These are phyloP conservation scores for Meiosimyza platycephala DNA, from an alignment of 2,888 invertebrate species.

Conservation along the genomic window DNA sequence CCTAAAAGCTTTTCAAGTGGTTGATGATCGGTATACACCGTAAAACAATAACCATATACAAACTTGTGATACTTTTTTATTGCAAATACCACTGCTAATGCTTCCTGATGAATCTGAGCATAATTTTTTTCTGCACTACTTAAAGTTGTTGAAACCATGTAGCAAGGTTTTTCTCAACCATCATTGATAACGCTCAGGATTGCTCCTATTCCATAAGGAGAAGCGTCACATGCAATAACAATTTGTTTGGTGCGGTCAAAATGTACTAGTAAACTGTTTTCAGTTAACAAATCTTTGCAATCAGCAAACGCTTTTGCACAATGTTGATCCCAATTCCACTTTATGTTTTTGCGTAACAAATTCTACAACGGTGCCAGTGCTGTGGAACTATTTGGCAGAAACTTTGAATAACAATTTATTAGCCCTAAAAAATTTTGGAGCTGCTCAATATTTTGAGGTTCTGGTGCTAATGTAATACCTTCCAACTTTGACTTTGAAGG, in stretches of 20 bases:
- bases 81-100: too few species aligned
- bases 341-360: slow-evolving; percentile 7
- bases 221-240: too few species aligned
- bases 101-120: too few species aligned
- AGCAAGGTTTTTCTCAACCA: too few species aligned
- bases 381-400: slow-evolving; percentile 25
- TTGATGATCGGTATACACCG: slow-evolving; percentile 37
- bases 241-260: too few species aligned
- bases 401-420: slow-evolving; percentile 34
- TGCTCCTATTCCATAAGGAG: too few species aligned
- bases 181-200: too few species aligned
- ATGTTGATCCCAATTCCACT: slow-evolving; percentile 17
- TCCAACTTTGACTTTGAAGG: slow-evolving; percentile 36
- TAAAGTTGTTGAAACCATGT: too few species aligned
- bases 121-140: too few species aligned
- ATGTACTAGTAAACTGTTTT: too few species aligned
- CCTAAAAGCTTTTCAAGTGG: slow-evolving; percentile 38
- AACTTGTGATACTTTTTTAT: too few species aligned
- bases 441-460: slow-evolving; percentile 20
- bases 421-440: slow-evolving; percentile 26
- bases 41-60: slow-evolving; percentile 3
- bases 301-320: not conserved
- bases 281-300: too few species aligned
- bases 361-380: slow-evolving; percentile 13
- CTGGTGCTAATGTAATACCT: slow-evolving; percentile 29